A percentile compares a stretch with the other conserved stretches of the same genome.
phyloP scores from a whole-genome alignment of 2,888 invertebrate genomes.

The Nasonia oneida region DNA sequence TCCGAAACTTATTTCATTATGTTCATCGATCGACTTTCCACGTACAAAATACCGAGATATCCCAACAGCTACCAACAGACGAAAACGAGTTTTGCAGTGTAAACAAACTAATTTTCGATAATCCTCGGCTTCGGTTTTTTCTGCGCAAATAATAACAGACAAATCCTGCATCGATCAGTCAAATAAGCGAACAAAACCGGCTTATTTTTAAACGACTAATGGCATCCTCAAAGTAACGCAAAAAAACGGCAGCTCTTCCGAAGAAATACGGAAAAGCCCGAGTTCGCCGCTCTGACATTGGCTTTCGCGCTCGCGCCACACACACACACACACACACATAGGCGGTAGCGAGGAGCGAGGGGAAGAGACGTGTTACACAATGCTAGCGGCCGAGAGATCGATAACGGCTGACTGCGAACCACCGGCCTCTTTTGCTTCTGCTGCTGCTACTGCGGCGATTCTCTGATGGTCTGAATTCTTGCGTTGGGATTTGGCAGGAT shows the following conservation, averaged over 20 bases:
- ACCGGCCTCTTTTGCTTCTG: background rate
- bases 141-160: background rate
- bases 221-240: background rate
- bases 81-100: background rate
- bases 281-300: conserved; percentile 51
- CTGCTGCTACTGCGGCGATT: background rate
- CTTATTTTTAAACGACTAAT: no score
- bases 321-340: no score
- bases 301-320: conserved; percentile 43
- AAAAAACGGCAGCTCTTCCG: background rate
- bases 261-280: background rate
- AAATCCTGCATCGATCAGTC: background rate
- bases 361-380: conserved; percentile 52
- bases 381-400: conserved; percentile 49
- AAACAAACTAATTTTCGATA: background rate
- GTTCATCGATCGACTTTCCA: background rate
- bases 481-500: no score
- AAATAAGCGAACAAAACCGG: background rate
- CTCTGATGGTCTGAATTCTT: background rate
- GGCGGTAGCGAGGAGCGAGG: background rate
- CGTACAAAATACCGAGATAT: background rate
- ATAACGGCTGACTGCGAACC: conserved; percentile 48
- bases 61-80: no score
- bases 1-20: background rate
- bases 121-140: background rate